phyloP scores from a whole-genome alignment of 2,113 vertebrate genomes.

The Oncorhynchus nerka region DNA sequence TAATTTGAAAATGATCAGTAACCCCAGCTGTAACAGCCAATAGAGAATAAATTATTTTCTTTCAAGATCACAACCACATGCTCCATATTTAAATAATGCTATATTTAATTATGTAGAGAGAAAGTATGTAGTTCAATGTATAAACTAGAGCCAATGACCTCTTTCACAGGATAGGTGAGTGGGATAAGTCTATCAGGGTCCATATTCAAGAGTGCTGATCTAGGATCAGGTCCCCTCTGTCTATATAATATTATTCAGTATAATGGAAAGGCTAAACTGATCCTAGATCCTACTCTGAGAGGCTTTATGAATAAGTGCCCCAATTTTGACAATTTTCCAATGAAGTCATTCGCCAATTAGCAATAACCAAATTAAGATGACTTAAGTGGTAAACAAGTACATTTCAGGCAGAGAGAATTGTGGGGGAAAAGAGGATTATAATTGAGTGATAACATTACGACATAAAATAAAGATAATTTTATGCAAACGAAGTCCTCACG shows the following conservation, averaged over 20 bases:
- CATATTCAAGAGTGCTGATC: no score
- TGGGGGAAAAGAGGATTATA: conserved; percentile 8
- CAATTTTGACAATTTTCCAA: background rate
- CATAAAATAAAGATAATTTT: background rate
- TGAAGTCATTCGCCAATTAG: conserved; percentile 21
- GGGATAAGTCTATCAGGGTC: background rate
- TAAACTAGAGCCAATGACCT: background rate
- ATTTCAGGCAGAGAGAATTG: background rate
- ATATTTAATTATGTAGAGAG: background rate
- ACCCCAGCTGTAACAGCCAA: background rate
- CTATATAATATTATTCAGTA: no score
- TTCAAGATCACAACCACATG: conserved; percentile 23
- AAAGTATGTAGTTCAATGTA: background rate
- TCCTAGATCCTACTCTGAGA: no score
- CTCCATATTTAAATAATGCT: conserved; percentile 5
- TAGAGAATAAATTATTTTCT: conserved; percentile 1
- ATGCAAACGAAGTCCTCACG: conserved; percentile 1
- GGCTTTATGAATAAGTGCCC: no score
- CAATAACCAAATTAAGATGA: conserved; percentile 26
- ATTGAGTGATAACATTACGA: background rate
- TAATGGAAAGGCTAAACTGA: no score
- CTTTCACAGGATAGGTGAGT: background rate
- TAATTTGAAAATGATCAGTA: background rate
- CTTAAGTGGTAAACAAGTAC: conserved; percentile 5
- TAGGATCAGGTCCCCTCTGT: no score